These are phyloP conservation scores for Leptopilina syphax DNA, from an alignment of 2,888 invertebrate genomes.

Conservation along the genomic window DNA sequence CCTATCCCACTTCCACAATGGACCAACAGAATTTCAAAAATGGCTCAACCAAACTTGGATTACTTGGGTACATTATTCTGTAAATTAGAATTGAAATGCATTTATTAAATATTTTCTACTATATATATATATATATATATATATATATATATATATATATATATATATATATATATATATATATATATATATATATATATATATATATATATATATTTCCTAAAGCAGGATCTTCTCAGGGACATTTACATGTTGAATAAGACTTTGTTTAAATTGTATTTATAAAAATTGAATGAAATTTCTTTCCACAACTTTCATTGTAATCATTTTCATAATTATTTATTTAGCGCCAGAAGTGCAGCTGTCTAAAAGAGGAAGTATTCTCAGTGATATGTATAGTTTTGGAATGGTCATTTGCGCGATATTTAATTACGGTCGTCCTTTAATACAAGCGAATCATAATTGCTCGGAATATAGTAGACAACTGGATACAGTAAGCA, in stretches of 20 bases:
- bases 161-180: too few species aligned
- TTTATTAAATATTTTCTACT: slow-evolving; percentile 3
- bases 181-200: too few species aligned
- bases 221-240: too few species aligned
- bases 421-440: slow-evolving; percentile 93
- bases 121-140: too few species aligned
- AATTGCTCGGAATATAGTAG: slow-evolving; percentile 92
- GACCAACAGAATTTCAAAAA: slow-evolving; percentile 93
- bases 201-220: too few species aligned
- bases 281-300: too few species aligned
- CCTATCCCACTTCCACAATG: slow-evolving; percentile 77
- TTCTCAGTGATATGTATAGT: slow-evolving; percentile 97
- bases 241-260: too few species aligned
- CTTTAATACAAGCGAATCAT: slow-evolving; percentile 93
- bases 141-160: too few species aligned
- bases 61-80: slow-evolving; percentile 84
- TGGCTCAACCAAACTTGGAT: slow-evolving; percentile 96
- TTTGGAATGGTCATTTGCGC: slow-evolving; percentile 96
- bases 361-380: slow-evolving; percentile 87
- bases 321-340: not conserved
- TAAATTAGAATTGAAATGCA: not conserved
- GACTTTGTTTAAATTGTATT: too few species aligned
- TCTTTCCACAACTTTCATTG: too few species aligned
- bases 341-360: slow-evolving; percentile 95
- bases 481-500: slow-evolving; percentile 92